These are phyloP conservation scores for Mus musculus DNA, from an alignment of 2,113 vertebrate genomes.

Conservation along the genomic window GRCm39 chr9:37529501-37530000, in stretches of 20 bases:
- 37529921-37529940: background rate
- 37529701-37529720: background rate
- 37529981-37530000: background rate
- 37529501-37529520: background rate
- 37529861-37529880: background rate
- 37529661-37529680: background rate
- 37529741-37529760: background rate
- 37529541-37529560: background rate
- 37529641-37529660: background rate
- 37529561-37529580: background rate
- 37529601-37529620: background rate
- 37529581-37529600: background rate
- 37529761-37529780: background rate
- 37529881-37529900: slow-evolving; percentile 15
- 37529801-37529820: background rate
- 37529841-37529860: background rate
- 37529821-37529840: background rate
- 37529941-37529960: background rate
- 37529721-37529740: background rate
- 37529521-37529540: background rate
- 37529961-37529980: background rate
- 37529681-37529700: background rate
- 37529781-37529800: slow-evolving; percentile 23
- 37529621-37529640: background rate
- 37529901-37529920: background rate